These are phyloP conservation scores for Neuroscelio doddi DNA, from an alignment of 2,888 invertebrate genomes.

Conservation along the genomic window DNA sequence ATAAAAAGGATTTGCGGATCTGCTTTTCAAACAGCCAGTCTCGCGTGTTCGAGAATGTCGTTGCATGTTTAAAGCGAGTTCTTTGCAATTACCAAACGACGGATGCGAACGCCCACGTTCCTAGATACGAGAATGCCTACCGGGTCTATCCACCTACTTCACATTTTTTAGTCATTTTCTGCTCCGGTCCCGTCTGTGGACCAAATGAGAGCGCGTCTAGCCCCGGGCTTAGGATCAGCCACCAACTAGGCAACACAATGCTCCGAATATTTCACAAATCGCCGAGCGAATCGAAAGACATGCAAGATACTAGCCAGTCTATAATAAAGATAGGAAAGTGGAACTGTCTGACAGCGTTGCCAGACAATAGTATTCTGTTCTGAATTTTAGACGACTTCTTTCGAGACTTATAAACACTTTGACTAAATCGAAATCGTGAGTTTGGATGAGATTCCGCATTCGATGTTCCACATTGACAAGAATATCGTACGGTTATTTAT, in stretches of 20 bases:
- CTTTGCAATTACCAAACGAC: constrained; percentile 61
- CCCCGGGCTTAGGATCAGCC: constrained; percentile 19
- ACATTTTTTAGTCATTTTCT: neutral
- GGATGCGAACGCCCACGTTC: constrained; percentile 52
- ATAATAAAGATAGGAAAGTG: constrained; percentile 34
- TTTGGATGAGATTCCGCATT: too few species aligned
- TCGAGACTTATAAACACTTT: too few species aligned
- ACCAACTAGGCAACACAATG: constrained; percentile 55
- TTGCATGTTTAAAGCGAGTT: constrained; percentile 63
- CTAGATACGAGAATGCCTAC: constrained; percentile 38
- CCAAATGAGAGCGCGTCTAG: constrained; percentile 23
- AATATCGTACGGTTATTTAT: too few species aligned
- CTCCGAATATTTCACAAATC: constrained; percentile 69
- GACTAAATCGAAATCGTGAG: too few species aligned
- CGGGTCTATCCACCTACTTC: constrained; percentile 28
- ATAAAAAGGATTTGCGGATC: constrained; percentile 23
- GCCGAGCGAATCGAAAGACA: constrained; percentile 52
- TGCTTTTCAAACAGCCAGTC: neutral
- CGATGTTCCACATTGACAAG: too few species aligned
- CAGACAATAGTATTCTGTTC: neutral
- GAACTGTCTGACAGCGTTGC: constrained; percentile 4
- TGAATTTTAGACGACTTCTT: too few species aligned
- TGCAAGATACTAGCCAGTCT: constrained; percentile 39
- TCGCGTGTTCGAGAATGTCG: constrained; percentile 64
- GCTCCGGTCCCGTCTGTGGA: neutral